Evolutionary conservation across 1,140 invertebrate species (phyloP), one percentile per base, ranked within the genome.

Genomic region (Bicyclus anynana): DNA sequence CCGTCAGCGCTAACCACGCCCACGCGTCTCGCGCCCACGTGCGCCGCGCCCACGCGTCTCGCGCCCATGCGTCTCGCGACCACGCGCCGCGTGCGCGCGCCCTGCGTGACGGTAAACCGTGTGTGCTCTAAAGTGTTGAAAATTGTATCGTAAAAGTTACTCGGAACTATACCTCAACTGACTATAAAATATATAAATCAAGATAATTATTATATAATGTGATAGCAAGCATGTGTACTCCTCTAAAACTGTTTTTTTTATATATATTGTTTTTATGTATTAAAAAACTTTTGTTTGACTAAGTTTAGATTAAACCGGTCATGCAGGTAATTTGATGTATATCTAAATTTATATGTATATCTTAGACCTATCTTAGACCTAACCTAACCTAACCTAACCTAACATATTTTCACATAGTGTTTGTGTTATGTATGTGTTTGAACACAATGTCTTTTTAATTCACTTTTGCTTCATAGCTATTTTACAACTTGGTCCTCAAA

Each of bases 161-260:
- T 40, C 14, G 37, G 37, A 40, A 40, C 37, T 40, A 33, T 40
- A 40, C 37, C 37, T 40, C 37, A 17, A 40, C 16, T 40, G 13
- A 40, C 16, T 40, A 17, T 16, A 40, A 40, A 40, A 40, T 40
- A 40, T 40, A 16, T 16, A 14, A 38, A 38, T 16, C n/a, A 38
- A 38, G 16, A 38, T 38, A 33, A 7, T 38, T 38, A 44, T 44
- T 17, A 12, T 44, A 44, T 10, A 44, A 20, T 44, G 40, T 20
- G 18, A 44, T 44, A 9, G 40, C 40, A 44, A 20, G 5, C 16
- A 20, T 10, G 40, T 20, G 40, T 20, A 20, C 40, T 44, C 40
- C 40, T 44, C 40, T n/a, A n/a, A 16, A 16, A 20, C 9, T 20
- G 40, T 44, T 44, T 33, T 6, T 10, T 12, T n/a, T 10, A 12